These are phyloP conservation scores for Eudasyphora cyanicolor DNA, from an alignment of 2,888 invertebrate genomes.

Conservation along the genomic window DNA sequence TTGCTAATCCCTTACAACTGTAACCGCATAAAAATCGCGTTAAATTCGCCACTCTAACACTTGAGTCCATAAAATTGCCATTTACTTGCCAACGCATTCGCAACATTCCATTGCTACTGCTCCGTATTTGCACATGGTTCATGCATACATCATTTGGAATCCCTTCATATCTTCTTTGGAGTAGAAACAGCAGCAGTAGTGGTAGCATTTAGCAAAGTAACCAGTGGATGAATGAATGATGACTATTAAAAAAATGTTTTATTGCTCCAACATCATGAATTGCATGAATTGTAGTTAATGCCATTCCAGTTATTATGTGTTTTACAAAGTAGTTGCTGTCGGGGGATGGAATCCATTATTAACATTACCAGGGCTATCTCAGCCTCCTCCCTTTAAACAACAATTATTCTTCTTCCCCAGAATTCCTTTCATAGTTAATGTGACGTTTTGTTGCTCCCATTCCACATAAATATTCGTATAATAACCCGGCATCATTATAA, in stretches of 20 bases:
- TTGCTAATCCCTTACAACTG: not conserved
- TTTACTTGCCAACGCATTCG: conserved; percentile 7
- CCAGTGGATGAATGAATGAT: conserved; percentile 71
- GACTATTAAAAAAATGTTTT: conserved; percentile 72
- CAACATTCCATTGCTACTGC: not conserved
- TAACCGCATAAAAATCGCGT: conserved; percentile 45
- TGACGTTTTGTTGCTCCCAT: not conserved
- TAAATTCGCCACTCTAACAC: conserved; percentile 41
- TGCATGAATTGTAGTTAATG: conserved; percentile 37
- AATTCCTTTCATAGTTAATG: not conserved
- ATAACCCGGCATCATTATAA: conserved; percentile 33
- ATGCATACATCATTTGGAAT: not conserved
- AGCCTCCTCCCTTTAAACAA: not conserved
- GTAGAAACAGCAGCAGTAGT: no score
- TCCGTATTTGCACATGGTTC: not conserved
- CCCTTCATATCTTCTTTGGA: conserved; percentile 24
- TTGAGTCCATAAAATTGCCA: conserved; percentile 43
- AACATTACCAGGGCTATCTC: not conserved
- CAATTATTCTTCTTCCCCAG: not conserved
- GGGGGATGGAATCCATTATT: not conserved
- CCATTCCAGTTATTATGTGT: not conserved
- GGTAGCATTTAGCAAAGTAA: no score
- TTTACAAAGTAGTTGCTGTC: not conserved
- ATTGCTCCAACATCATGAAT: not conserved
- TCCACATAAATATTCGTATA: conserved; percentile 4